phyloP scores from a whole-genome alignment of 1,140 invertebrate genomes.

The Reticulitermes speratus region DNA sequence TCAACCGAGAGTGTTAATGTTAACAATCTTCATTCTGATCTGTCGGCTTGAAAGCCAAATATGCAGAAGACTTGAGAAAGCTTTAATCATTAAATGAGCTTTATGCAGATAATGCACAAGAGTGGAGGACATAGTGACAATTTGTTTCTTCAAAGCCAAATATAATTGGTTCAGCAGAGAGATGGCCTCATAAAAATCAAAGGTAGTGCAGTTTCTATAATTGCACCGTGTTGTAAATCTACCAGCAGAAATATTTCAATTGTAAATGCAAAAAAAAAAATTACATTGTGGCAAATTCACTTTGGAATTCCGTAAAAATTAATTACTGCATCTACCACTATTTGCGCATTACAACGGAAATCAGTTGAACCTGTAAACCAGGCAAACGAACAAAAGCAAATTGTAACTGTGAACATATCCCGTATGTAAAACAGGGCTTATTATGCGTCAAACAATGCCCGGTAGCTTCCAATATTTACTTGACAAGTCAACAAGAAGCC shows the following conservation, averaged over 20 bases:
- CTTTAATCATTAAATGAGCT: too few relatives aligned
- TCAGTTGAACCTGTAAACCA: neutral
- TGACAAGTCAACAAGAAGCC: neutral
- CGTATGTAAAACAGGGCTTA: neutral
- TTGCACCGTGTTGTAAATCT: neutral
- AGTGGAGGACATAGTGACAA: too few relatives aligned
- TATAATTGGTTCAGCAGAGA: too few relatives aligned
- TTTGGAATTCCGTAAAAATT: neutral
- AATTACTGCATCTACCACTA: neutral
- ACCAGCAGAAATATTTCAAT: neutral
- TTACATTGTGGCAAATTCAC: neutral
- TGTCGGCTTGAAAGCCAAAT: too few relatives aligned
- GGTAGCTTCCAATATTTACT: neutral
- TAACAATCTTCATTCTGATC: too few relatives aligned
- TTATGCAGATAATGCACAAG: too few relatives aligned
- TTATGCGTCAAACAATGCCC: neutral
- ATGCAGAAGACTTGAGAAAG: too few relatives aligned
- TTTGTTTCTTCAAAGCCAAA: too few relatives aligned
- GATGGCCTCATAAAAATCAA: too few relatives aligned
- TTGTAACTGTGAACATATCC: neutral
- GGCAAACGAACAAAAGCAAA: neutral
- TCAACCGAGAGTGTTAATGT: too few relatives aligned
- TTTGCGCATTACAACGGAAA: neutral
- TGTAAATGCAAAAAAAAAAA: neutral
- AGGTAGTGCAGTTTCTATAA: too few relatives aligned